Percentiles rank a stretch among this genome's conserved stretches.
Evolutionary conservation across 2,797 vertebrate species (phyloP).

Genomic region (Meriones psammophilus): DNA sequence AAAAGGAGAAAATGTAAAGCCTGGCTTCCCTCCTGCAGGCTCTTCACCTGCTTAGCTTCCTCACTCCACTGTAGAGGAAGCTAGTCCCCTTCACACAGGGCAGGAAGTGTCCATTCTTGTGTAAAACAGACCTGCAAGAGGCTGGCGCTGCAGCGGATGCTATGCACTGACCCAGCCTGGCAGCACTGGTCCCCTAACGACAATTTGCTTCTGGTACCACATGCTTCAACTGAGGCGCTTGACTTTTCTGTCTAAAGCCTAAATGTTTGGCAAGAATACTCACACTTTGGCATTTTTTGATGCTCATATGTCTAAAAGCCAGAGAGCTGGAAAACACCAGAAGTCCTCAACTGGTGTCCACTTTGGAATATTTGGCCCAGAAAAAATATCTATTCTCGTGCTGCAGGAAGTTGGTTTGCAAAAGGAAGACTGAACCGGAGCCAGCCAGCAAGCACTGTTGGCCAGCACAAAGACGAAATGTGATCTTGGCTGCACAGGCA

Average conservation of each 20-base stretch:
- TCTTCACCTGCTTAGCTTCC: neutral
- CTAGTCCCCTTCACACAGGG: neutral
- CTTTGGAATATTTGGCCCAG: constrained; percentile 77
- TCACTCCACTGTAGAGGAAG: neutral
- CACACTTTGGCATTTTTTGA: constrained; percentile 72
- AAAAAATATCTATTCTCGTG: constrained; percentile 80
- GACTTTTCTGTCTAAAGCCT: constrained; percentile 67
- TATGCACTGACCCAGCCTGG: neutral
- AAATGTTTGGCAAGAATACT: constrained; percentile 60
- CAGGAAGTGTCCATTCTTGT: neutral
- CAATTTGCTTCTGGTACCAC: constrained; percentile 58
- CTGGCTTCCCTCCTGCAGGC: neutral
- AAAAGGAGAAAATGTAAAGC: neutral
- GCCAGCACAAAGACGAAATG: constrained; percentile 74
- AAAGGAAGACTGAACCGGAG: constrained; percentile 72
- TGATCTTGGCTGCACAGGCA: constrained; percentile 61
- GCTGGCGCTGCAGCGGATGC: neutral
- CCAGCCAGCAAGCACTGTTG: constrained; percentile 73
- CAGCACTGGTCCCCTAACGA: constrained; percentile 25
- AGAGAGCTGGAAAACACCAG: constrained; percentile 69
- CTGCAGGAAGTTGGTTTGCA: constrained; percentile 81
- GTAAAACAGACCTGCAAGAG: neutral
- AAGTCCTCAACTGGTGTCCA: constrained; percentile 79
- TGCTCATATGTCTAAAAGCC: constrained; percentile 74
- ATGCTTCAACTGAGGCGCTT: constrained; percentile 57